A percentile compares a stretch with the other conserved stretches of the same genome.
phyloP scores from a whole-genome alignment of 2,797 vertebrate genomes.

The Lacerta bilineata region DNA sequence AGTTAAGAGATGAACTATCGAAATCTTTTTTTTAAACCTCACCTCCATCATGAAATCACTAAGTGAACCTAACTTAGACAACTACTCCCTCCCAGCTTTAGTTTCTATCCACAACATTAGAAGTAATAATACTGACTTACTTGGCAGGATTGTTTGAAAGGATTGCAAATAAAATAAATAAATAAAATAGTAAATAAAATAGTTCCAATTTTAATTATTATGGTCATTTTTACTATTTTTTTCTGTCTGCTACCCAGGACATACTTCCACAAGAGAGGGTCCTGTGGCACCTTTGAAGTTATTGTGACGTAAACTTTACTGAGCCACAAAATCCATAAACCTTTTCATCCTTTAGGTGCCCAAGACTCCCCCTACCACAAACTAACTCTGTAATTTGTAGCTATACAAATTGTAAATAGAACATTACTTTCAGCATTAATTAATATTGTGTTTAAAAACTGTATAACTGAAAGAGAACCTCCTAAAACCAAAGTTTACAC shows the following conservation, averaged over 20 bases:
- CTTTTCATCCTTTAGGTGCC: background rate
- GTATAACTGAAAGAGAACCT: background rate
- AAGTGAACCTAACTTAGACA: background rate
- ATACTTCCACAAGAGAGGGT: background rate
- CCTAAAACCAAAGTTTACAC: background rate
- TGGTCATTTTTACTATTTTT: conserved; percentile 42
- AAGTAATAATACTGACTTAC: background rate
- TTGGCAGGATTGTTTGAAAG: background rate
- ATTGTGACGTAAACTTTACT: conserved; percentile 2
- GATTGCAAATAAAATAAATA: background rate
- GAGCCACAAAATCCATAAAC: background rate
- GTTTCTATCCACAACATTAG: background rate
- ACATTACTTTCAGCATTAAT: background rate
- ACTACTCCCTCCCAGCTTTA: background rate
- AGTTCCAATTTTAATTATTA: background rate
- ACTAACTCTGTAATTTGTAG: conserved; percentile 38
- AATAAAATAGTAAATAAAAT: background rate
- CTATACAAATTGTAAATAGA: background rate
- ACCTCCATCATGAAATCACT: background rate
- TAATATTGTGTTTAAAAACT: background rate
- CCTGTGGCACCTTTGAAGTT: background rate
- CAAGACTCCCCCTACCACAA: conserved; percentile 13
- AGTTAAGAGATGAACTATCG: background rate
- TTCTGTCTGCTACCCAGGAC: background rate
- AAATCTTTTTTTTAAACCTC: background rate